Evolutionary conservation across 2,888 invertebrate species (phyloP).

Genomic region (Oscheius sp.): DNA sequence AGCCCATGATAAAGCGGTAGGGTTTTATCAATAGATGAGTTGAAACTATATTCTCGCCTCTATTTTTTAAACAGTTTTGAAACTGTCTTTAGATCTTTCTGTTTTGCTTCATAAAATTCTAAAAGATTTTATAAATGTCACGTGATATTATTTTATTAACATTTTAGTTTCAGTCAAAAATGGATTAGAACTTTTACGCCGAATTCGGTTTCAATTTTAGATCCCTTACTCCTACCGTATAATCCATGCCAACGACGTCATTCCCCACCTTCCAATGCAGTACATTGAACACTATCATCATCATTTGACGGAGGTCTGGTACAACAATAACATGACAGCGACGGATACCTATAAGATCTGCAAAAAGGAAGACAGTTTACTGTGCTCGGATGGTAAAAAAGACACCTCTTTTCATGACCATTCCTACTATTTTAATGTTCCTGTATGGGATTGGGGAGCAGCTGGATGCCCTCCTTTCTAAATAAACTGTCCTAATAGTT

Average conservation of each 20-base stretch:
- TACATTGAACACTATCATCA: conserved; percentile 47
- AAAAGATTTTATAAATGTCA: background rate
- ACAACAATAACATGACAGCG: conserved; percentile 55
- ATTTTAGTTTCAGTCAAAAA: background rate
- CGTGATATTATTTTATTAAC: no score
- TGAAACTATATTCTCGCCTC: background rate
- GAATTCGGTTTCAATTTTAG: conserved; percentile 14
- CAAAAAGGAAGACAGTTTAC: conserved; percentile 38
- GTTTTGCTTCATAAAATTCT: background rate
- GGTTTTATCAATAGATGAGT: background rate
- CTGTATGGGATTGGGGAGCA: conserved; percentile 14
- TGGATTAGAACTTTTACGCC: background rate
- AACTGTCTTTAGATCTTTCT: background rate
- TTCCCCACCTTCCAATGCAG: conserved; percentile 50
- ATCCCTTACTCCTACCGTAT: conserved; percentile 52
- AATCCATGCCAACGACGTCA: conserved; percentile 49
- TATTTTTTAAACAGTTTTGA: background rate
- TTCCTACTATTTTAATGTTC: conserved; percentile 20
- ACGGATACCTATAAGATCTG: conserved; percentile 39
- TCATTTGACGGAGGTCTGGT: conserved; percentile 54
- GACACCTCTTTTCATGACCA: conserved; percentile 27
- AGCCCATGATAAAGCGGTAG: conserved; percentile 40
- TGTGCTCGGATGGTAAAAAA: conserved; percentile 41
- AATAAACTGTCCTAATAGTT: background rate
- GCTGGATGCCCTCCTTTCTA: background rate